Evolutionary conservation across 2,888 invertebrate genomes (phyloP), one percentile per base, ranked within the genome.

Genomic region (Himalopsyche anomala): DNA sequence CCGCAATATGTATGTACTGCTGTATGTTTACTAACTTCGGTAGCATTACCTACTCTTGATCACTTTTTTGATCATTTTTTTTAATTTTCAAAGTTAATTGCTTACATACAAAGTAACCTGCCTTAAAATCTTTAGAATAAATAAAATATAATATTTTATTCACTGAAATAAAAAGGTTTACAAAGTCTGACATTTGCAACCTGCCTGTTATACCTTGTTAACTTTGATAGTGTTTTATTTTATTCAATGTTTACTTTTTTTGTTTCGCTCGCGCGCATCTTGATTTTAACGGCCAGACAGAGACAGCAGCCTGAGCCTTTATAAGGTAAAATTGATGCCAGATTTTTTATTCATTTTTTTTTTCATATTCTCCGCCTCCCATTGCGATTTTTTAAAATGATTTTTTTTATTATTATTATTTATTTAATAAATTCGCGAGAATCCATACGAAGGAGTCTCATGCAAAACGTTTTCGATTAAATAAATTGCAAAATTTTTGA

Each of bases 191-290:
- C 8, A 1, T 80, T 15, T 80, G 45, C 85, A 87, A 87, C 87
- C 87, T 87, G 87, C 84, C 82, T 56, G 80, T 40, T 55, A 19
- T 19, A 56, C 69, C 88, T 86, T 86, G 86, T 88, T 88, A 87
- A 81, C 87, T 81, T 69, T 86, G 87, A 79, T 55, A 86, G 84
- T 85, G 84, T 87, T 87, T 88, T 88, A 84, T 87, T 87, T 80
- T 82, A 84, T 54, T 85, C 86, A 87, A 87, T 88, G 87, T 88
- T 88, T 88, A 87, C 87, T 88, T 85, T 87, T 81, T 82, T 38
- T 80, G 55, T 87, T 86, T 80, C 84, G 9, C 56, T 87, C 87
- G 40, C 28, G 42, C 83, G 4, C 82, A 38, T 28, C 28, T 38
- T 84, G 85, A 85, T 87, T 85, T 83, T 83, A 83, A 82, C 15